Base-by-base conservation (phyloP, 2,888 invertebrate species). In the Campaea margaritaria region DNA sequence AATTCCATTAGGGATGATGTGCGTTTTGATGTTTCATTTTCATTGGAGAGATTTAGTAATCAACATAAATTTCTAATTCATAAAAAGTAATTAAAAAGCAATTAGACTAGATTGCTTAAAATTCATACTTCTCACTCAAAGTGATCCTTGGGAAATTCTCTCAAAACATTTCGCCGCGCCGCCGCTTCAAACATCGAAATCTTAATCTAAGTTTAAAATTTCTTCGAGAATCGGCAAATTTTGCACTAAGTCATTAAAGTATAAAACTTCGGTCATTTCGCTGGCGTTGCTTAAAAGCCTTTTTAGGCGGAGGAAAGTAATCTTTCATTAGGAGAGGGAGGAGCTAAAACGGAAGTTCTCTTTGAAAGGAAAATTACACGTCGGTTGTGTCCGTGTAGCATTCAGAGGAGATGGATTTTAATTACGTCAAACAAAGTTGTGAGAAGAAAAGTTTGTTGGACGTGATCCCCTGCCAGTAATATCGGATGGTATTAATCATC, bases 231-330 rank as follows among this genome's bases (percentile, higher is more conserved):
- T 92, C 92, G 87, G 89, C 91, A 83, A 91, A 91, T 90, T 92
- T 91, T 86, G 88, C 89, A 92, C 91, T 92, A 92, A 92, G 92
- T 92, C 92, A 92, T 92, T 91, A 92, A 92, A 92, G 92, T 91
- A 90, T 90, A 87, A 91, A 92, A 92, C 88, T 92, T 92, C 87
- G 89, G 91, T 91, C 91, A 92, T 92, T 92, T 91, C 84, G 86
- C 82, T 85, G 87, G 90, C 90, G 90, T 86, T 91, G 89, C 91
- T 91, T 92, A 91, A 92, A 92, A 92, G 91, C 91, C 91, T 92
- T 92, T 92, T 92, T 91, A 89, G 90, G 86, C 86, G 85, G 85
- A 87, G 89, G 85, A 91, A 89, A 91, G 92, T 92, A 92, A 92
- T 92, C 92, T 92, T 91, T 92, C 91, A 91, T 91, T 91, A 91